Base-by-base conservation (phyloP, 2,888 invertebrate species). In the Dione vanillae region DNA sequence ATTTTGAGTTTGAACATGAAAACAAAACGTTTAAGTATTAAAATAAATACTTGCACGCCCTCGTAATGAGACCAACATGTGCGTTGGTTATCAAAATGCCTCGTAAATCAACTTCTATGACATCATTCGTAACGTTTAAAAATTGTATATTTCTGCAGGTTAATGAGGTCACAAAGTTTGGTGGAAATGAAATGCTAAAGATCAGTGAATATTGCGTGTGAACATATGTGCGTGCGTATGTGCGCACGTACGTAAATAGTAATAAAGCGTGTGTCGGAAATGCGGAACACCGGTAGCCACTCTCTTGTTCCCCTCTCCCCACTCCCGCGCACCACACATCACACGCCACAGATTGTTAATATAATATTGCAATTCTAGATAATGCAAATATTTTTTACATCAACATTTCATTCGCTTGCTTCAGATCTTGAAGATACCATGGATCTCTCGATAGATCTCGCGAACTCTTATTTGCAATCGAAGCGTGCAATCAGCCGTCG, bases 261-360 rank as follows among this genome's bases (percentile, higher is more conserved):
- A 14, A 14, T n/a, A 12, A 20, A 35, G 19, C 7, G 41, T 16
- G 19, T 20, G 43, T 35, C 69, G 65, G 59, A 70, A 70, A 59
- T 27, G 51, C n/a, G 59, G 56, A 51, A 59, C 41, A 51, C 51
- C 16, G 69, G 58, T 47, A 56, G 64, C 58, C 65, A 59, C 40
- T 51, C 69, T 58, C 56, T 59, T 65, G 19, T 43, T 59, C 20
- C 14, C 14, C 52, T 12, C 51, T 20, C 20, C 14, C 14, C 52
- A 20, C 51, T 20, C 20, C 20, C 41, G 5, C 41, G 8, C 11
- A 41, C 41, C 41, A 51, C 11, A 51, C 11, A n/a, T n/a, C 37
- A 16, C 19, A 40, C 12, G 37, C 11, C 51, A 19, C 49, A 59
- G 14, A 12, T 59, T n/a, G 9, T 35, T n/a, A n/a, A n/a, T 54